Evolutionary conservation across 2,888 invertebrate species (phyloP).

Genomic region (Machimus rusticus): DNA sequence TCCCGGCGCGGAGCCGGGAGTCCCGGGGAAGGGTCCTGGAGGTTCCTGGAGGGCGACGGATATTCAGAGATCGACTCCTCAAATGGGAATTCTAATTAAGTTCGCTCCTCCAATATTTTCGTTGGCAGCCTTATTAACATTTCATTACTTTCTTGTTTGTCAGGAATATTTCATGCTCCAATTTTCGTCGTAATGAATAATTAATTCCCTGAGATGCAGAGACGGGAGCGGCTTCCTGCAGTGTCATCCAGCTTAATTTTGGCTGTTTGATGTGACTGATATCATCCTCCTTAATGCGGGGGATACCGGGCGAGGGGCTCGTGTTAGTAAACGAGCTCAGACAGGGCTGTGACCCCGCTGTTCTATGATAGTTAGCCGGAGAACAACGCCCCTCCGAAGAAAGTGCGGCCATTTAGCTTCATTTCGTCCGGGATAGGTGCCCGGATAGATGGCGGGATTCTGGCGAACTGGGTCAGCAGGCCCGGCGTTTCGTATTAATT

Average conservation of each 20-base stretch:
- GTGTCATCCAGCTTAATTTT: constrained; percentile 2
- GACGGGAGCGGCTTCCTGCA: background rate
- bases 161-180: constrained; percentile 30
- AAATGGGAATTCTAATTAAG: constrained; percentile 33
- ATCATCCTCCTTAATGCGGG: background rate
- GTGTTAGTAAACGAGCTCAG: background rate
- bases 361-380: background rate
- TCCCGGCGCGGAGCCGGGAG: background rate
- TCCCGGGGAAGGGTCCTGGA: background rate
- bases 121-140: constrained; percentile 23
- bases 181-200: constrained; percentile 24
- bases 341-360: background rate
- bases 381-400: background rate
- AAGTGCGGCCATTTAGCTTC: background rate
- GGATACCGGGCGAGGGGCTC: background rate
- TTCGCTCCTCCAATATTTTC: constrained; percentile 31
- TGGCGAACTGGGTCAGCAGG: background rate
- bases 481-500: background rate
- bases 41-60: background rate
- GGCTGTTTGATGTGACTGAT: constrained; percentile 25
- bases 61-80: background rate
- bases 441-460: background rate
- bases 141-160: constrained; percentile 31
- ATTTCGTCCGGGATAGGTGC: background rate
- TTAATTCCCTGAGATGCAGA: constrained; percentile 22